phyloP scores from a whole-genome alignment of 2,797 vertebrate species.

The Ctenopoma kingsleyae region DNA sequence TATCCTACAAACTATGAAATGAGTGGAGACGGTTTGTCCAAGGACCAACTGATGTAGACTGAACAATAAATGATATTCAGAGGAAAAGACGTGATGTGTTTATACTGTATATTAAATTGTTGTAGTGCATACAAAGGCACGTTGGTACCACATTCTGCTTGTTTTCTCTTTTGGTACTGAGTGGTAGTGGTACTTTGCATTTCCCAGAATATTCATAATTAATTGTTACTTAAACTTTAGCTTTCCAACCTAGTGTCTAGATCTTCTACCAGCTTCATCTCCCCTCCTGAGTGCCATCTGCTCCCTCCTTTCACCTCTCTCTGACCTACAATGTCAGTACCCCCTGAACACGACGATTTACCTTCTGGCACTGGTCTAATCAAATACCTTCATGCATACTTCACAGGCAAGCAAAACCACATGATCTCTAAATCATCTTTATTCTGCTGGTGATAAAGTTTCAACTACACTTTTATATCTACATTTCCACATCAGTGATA shows the following conservation, averaged over 20 bases:
- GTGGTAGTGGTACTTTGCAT: background rate
- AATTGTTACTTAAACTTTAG: constrained; percentile 31
- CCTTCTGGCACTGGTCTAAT: constrained; percentile 52
- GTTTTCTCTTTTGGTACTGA: background rate
- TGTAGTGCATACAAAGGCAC: background rate
- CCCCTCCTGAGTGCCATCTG: constrained; percentile 67
- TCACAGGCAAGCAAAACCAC: background rate
- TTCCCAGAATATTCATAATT: constrained; percentile 8
- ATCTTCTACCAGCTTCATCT: constrained; percentile 28
- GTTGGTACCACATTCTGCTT: background rate
- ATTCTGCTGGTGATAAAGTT: no score
- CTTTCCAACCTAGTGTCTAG: constrained; percentile 16
- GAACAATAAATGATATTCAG: constrained; percentile 87
- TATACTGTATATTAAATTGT: constrained; percentile 14
- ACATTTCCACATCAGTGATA: background rate
- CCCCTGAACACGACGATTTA: constrained; percentile 56
- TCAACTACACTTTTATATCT: background rate
- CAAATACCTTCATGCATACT: constrained; percentile 17
- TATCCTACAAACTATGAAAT: constrained; percentile 83
- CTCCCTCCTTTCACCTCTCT: constrained; percentile 68
- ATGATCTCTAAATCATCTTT: background rate
- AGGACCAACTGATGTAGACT: constrained; percentile 83
- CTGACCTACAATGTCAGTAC: constrained; percentile 63
- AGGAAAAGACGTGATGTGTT: constrained; percentile 65
- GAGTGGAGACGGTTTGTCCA: constrained; percentile 78